Evolutionary conservation across 64 coral and sea anemone genomes (phyloP).

Genomic region (Stichodactyla mertensii): DNA sequence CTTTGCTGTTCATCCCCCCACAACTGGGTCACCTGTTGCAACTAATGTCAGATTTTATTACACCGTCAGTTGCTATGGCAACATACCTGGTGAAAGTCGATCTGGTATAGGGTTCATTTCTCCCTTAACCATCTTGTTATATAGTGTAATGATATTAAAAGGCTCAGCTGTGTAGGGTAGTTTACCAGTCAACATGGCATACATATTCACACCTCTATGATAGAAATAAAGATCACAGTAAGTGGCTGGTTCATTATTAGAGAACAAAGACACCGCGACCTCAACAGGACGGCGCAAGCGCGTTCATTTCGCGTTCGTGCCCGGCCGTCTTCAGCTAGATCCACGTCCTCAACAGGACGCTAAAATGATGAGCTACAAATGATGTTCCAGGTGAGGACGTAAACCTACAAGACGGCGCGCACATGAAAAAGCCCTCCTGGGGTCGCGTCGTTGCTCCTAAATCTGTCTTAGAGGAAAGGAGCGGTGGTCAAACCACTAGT

Average conservation of each 20-base stretch:
- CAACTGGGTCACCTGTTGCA: not conserved
- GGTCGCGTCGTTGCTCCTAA: too few species aligned
- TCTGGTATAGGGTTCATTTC: slow-evolving; percentile 87
- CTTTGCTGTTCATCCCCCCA: too few species aligned
- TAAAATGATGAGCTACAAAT: too few species aligned
- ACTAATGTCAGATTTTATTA: not conserved
- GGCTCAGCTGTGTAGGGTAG: slow-evolving; percentile 87
- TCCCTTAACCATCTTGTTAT: slow-evolving; percentile 86
- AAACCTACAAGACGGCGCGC: too few species aligned
- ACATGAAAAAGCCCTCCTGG: too few species aligned
- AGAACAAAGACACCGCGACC: not conserved
- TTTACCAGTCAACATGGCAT: slow-evolving; percentile 92
- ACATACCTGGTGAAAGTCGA: slow-evolving; percentile 63
- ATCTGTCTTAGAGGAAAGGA: too few species aligned
- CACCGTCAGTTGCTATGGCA: not conserved
- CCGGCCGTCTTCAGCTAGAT: too few species aligned
- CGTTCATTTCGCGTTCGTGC: too few species aligned
- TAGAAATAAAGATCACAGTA: slow-evolving; percentile 1
- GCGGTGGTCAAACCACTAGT: not conserved
- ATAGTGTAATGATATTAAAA: slow-evolving; percentile 84
- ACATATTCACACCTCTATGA: slow-evolving; percentile 85
- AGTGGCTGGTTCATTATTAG: not conserved
- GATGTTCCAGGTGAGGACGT: too few species aligned
- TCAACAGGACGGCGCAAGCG: too few species aligned
- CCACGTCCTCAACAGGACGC: too few species aligned